These are phyloP conservation scores for Theretra japonica DNA, from an alignment of 2,888 invertebrate species.

Conservation along the genomic window DNA sequence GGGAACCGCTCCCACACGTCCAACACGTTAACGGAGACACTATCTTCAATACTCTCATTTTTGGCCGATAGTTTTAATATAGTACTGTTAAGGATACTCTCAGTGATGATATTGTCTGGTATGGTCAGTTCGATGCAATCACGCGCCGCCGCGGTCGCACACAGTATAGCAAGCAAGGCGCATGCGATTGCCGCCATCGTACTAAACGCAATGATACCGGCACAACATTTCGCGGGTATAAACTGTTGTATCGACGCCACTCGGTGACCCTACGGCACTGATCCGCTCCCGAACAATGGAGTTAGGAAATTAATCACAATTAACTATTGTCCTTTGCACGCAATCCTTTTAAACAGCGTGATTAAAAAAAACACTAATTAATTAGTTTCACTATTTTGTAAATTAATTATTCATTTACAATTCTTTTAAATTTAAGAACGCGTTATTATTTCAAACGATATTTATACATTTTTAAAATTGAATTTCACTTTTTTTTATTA, in stretches of 20 bases:
- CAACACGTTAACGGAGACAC: conserved; percentile 64
- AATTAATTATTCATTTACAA: not conserved
- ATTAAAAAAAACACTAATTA: not conserved
- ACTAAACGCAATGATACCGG: conserved; percentile 63
- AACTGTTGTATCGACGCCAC: conserved; percentile 45
- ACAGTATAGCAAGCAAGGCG: conserved; percentile 55
- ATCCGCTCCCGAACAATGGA: conserved; percentile 50
- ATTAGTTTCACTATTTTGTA: not conserved
- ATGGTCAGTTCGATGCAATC: conserved; percentile 78
- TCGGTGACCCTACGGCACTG: conserved; percentile 41
- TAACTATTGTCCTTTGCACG: conserved; percentile 22
- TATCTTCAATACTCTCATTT: conserved; percentile 62
- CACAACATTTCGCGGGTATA: conserved; percentile 53
- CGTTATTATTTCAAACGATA: too few relatives aligned
- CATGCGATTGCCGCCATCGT: conserved; percentile 79
- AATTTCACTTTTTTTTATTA: not conserved
- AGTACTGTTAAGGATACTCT: conserved; percentile 68
- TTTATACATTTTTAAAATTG: not conserved
- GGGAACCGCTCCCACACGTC: conserved; percentile 74
- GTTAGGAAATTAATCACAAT: conserved; percentile 40
- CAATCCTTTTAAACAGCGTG: conserved; percentile 9
- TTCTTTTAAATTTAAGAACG: too few relatives aligned
- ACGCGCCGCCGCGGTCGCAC: conserved; percentile 60
- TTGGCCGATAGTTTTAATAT: conserved; percentile 61
- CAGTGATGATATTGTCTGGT: conserved; percentile 59